Conservation (phyloP, 2,888 invertebrate species). For the Papilio demoleus region DNA sequence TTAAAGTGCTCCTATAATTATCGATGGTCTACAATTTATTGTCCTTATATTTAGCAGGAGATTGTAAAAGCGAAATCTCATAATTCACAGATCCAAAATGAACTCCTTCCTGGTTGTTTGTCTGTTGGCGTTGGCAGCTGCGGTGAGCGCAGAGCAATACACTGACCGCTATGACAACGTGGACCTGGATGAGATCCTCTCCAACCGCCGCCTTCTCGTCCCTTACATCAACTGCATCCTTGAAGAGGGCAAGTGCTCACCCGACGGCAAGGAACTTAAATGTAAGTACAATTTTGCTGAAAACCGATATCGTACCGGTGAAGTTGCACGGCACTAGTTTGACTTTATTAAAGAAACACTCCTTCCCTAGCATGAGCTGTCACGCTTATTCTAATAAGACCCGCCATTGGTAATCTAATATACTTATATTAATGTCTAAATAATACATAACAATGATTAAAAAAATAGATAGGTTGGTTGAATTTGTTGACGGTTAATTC, state of each 20-base stretch:
- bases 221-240: conserved; percentile 87
- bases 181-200: conserved; percentile 86
- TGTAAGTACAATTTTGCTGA: conserved; percentile 71
- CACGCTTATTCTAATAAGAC: no score
- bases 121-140: conserved; percentile 56
- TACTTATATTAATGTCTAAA: no score
- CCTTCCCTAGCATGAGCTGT: no score
- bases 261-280: conserved; percentile 88
- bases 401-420: no score
- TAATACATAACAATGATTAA: no score
- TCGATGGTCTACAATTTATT: no score
- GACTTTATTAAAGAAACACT: no score
- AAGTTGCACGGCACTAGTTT: no score
- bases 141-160: conserved; percentile 62
- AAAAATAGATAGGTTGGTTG: no score
- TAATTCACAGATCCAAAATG: conserved; percentile 46
- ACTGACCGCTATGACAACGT: conserved; percentile 87
- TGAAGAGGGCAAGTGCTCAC: conserved; percentile 84
- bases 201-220: conserved; percentile 84
- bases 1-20: no score
- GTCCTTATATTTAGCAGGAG: not conserved
- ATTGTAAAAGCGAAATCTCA: not conserved
- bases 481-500: no score
- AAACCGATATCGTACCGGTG: not conserved
- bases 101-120: conserved; percentile 54